Percentiles rank a stretch among this genome's conserved stretches.
Evolutionary conservation across 1,140 invertebrate species (phyloP).

Genomic region (Drosophila setifemur): DNA sequence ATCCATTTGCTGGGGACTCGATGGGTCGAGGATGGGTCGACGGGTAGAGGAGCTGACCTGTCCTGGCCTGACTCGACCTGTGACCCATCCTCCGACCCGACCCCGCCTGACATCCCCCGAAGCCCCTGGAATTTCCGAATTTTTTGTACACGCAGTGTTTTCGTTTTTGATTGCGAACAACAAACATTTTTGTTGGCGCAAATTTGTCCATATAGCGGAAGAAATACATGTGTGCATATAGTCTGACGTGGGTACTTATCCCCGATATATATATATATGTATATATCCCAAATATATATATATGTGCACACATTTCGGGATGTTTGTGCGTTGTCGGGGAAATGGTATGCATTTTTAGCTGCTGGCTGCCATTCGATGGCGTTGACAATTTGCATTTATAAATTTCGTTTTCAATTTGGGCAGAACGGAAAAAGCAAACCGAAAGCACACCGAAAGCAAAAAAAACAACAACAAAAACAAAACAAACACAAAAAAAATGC

Average conservation of each 20-base stretch:
- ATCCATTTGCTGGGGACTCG: too few species aligned
- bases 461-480: neutral
- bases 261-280: neutral
- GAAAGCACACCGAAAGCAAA: neutral
- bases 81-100: neutral
- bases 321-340: neutral
- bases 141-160: slow-evolving; percentile 1
- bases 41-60: too few species aligned
- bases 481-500: neutral
- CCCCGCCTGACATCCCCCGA: neutral
- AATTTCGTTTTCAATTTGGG: slow-evolving; percentile 70
- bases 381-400: slow-evolving; percentile 72
- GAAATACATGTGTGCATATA: neutral
- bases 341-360: slow-evolving; percentile 6
- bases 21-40: too few species aligned
- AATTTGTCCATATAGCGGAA: slow-evolving; percentile 23
- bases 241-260: slow-evolving; percentile 6
- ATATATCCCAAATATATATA: neutral
- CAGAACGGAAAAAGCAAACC: too few species aligned
- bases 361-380: slow-evolving; percentile 16
- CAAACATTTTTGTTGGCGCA: slow-evolving; percentile 18
- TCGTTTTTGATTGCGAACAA: slow-evolving; percentile 39
- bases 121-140: neutral
- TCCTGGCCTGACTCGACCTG: neutral
- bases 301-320: neutral